phyloP scores from a whole-genome alignment of 2,113 vertebrate genomes.

The Brachyhypopomus occidentalis region DNA sequence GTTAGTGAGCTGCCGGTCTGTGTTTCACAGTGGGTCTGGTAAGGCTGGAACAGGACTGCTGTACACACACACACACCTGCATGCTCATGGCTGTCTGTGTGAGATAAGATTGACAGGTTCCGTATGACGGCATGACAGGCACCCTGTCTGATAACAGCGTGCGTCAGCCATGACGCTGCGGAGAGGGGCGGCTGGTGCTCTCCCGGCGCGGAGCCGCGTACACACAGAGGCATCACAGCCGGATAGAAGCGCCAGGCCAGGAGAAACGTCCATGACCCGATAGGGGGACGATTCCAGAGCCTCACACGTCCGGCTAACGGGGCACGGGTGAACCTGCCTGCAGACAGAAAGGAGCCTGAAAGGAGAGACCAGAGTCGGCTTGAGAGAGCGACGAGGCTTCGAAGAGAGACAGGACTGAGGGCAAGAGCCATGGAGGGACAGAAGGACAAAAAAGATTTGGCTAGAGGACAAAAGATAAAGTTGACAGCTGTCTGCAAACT shows the following conservation, averaged over 20 bases:
- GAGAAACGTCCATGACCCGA: no score
- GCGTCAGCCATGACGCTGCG: no score
- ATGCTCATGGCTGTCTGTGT: neutral
- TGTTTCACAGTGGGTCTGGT: neutral
- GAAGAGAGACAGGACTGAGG: neutral
- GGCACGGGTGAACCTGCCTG: no score
- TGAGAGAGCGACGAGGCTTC: slow-evolving; percentile 24
- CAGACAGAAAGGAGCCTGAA: neutral
- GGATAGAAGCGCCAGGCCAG: no score
- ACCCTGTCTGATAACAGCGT: neutral
- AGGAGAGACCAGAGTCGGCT: neutral
- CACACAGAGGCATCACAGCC: no score
- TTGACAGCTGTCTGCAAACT: no score
- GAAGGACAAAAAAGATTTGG: no score
- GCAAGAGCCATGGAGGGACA: neutral
- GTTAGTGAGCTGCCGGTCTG: neutral
- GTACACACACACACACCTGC: no score
- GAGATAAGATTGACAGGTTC: slow-evolving; percentile 2
- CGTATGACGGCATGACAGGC: neutral
- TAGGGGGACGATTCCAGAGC: no score
- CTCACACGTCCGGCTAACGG: no score
- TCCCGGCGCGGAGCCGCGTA: no score
- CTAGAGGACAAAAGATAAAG: neutral
- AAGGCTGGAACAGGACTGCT: neutral
- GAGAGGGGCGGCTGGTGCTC: no score